phyloP scores from a whole-genome alignment of 2,113 vertebrate genomes.

The Chrysochloris asiatica region DNA sequence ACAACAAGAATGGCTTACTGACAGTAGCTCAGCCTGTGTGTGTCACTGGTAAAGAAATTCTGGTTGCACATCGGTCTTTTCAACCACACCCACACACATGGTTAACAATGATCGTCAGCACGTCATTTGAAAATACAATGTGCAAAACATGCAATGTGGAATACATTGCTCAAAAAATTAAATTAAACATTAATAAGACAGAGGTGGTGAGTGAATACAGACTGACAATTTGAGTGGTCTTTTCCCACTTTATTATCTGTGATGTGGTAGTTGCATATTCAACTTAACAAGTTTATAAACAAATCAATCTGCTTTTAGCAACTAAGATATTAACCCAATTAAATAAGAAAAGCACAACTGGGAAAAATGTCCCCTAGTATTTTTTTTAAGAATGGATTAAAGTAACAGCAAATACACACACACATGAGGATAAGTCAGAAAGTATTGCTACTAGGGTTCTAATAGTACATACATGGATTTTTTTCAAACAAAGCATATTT shows the following conservation, averaged over 20 bases:
- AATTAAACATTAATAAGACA: slow-evolving; percentile 59
- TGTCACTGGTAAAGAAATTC: slow-evolving; percentile 20
- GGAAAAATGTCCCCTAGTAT: slow-evolving; percentile 13
- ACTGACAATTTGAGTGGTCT: slow-evolving; percentile 61
- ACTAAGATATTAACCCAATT: slow-evolving; percentile 55
- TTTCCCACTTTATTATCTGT: slow-evolving; percentile 67
- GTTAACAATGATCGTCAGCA: background rate
- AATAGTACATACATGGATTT: too few relatives aligned
- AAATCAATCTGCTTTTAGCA: slow-evolving; percentile 66
- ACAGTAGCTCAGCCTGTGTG: slow-evolving; percentile 11
- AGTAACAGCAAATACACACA: background rate
- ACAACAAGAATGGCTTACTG: background rate
- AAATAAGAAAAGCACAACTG: slow-evolving; percentile 49
- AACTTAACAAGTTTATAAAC: slow-evolving; percentile 75
- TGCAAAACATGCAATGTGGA: slow-evolving; percentile 46
- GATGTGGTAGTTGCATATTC: slow-evolving; percentile 70
- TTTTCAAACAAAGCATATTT: too few relatives aligned
- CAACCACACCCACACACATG: slow-evolving; percentile 43
- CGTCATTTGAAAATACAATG: slow-evolving; percentile 33
- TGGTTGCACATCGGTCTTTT: background rate
- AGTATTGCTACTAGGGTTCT: too few relatives aligned
- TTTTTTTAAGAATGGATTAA: slow-evolving; percentile 64
- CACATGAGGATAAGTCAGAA: too few relatives aligned
- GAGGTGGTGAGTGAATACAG: slow-evolving; percentile 61
- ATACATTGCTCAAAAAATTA: slow-evolving; percentile 34